Evolutionary conservation across 2,888 invertebrate genomes (phyloP), one percentile per base, ranked within the genome.

Genomic region (Podabrus alpinus): DNA sequence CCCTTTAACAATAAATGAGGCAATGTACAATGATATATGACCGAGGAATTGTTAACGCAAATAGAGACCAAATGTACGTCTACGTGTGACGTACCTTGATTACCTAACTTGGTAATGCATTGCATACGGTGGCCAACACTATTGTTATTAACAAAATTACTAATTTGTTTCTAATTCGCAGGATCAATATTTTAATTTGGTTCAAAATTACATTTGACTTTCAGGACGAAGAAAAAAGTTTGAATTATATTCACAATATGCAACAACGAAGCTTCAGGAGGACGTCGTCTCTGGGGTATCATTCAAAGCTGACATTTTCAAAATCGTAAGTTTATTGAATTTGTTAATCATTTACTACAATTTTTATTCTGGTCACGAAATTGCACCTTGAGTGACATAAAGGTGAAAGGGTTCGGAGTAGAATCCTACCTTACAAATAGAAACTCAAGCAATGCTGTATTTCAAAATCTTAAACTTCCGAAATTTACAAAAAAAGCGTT

Each of bases 101-200:
- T 69, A 69, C 45, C 59, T 69, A 69, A 73, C 69, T 64, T 77
- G 77, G 45, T 61, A 72, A 79, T 79, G 77, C 77, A 79, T 78
- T 79, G 75, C 78, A 77, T 76, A 77, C 76, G 75, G 78, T 73
- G 79, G 78, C 75, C 77, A 77, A 78, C n/a, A n/a, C 72, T 77
- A 66, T 76, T 73, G 77, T 78, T 77, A 79, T 75, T 77, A 79
- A 76, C 74, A 78, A 61, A 72, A 45, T 45, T 72, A 61, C 61
- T 68, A 61, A 62, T 67, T 29, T 72, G 62, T 5, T 45, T 9
- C 45, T 45, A 45, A 45, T 45, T 3, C n/a, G n/a, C 45, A n/a
- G 1, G n/a, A 45, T 45, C 45, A n/a, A n/a, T n/a, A n/a, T n/a
- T n/a, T n/a, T n/a, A 29, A n/a, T 29, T 29, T 29, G n/a, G 7